A percentile compares a stretch with the other conserved stretches of the same genome.
Evolutionary conservation across 23 tunicate species (phyloP).

Genomic region (Oikopleura dioica): DNA sequence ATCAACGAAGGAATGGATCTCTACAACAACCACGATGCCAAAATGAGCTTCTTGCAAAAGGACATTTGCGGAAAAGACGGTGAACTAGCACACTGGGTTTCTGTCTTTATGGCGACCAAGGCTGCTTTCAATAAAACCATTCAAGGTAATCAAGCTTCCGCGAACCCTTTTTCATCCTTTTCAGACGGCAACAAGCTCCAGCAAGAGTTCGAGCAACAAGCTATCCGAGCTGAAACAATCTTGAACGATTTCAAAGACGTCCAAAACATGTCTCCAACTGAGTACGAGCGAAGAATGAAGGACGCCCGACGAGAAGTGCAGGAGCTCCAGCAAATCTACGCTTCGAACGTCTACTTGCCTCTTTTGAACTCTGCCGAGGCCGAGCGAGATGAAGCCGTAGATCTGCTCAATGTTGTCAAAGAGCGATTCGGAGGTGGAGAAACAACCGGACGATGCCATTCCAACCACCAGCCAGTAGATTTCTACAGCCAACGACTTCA

Average conservation of each 20-base stretch:
- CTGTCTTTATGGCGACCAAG: neutral
- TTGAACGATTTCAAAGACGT: neutral
- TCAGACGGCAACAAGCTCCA: neutral
- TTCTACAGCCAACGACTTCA: neutral
- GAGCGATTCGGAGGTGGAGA: slow-evolving; percentile 13
- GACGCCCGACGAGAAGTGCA: neutral
- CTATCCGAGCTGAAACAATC: neutral
- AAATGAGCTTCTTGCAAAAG: neutral
- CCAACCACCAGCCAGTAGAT: neutral
- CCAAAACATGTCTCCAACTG: neutral
- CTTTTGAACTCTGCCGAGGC: neutral
- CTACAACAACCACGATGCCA: neutral
- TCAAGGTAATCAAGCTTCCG: neutral
- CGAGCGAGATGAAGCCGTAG: neutral
- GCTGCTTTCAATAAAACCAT: no score
- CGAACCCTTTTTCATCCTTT: no score
- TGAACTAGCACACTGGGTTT: neutral
- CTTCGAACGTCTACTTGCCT: neutral
- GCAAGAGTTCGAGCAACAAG: neutral
- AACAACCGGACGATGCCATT: slow-evolving; percentile 8
- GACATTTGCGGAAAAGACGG: slow-evolving; percentile 3
- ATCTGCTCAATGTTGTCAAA: neutral
- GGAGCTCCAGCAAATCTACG: neutral
- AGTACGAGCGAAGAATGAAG: neutral
- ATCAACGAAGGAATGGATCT: neutral